Evolutionary conservation across 2,113 vertebrate species (phyloP).

Genomic region (Rhea americana): DNA sequence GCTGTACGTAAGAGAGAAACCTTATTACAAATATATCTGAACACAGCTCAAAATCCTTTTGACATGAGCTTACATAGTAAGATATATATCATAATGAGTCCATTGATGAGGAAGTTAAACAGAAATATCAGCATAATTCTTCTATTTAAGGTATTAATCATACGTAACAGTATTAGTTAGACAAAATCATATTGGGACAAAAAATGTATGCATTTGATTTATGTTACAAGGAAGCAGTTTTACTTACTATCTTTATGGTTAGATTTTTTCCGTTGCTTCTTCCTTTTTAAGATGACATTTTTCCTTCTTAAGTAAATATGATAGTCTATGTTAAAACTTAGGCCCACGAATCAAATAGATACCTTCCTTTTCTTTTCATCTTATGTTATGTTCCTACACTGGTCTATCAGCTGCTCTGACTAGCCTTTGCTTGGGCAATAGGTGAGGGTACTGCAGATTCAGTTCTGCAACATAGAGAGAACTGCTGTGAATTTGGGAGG

Average conservation of each 20-base stretch:
- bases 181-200: conserved; percentile 66
- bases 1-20: conserved; percentile 19
- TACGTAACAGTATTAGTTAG: conserved; percentile 61
- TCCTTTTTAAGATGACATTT: background rate
- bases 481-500: background rate
- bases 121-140: conserved; percentile 66
- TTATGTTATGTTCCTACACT: background rate
- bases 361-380: background rate
- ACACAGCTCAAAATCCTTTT: conserved; percentile 57
- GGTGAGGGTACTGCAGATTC: background rate
- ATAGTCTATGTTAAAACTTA: background rate
- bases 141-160: conserved; percentile 52
- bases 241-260: conserved; percentile 65
- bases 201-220: conserved; percentile 49
- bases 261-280: background rate
- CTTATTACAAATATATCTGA: conserved; percentile 53
- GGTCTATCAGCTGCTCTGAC: background rate
- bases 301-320: background rate
- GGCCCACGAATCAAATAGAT: background rate
- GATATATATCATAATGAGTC: conserved; percentile 65
- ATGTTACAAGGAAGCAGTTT: conserved; percentile 49
- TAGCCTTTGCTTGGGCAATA: background rate
- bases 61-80: conserved; percentile 51
- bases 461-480: background rate
- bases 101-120: conserved; percentile 63